A percentile compares a stretch with the other conserved stretches of the same genome.
phyloP scores from a whole-genome alignment of 2,888 invertebrate species.

The Cephus pygmeus region DNA sequence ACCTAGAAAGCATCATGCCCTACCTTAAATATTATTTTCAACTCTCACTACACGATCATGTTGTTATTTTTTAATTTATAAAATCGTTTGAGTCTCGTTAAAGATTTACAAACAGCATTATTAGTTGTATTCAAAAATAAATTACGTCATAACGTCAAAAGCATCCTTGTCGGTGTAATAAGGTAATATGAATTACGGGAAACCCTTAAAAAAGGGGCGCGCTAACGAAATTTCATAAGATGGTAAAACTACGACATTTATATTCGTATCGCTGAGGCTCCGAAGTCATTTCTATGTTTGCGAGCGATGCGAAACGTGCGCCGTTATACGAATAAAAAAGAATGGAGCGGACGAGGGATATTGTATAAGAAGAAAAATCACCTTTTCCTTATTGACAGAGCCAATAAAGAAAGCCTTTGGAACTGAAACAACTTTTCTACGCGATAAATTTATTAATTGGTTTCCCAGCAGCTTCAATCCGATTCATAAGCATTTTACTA shows the following conservation, averaged over 20 bases:
- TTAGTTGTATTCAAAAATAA: not conserved
- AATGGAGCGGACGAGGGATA: not conserved
- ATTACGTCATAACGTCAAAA: not conserved
- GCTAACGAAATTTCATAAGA: not conserved
- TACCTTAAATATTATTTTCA: not conserved
- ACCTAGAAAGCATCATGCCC: not conserved
- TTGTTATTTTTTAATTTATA: no score
- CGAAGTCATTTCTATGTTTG: not conserved
- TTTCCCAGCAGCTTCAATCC: not conserved
- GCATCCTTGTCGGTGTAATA: not conserved
- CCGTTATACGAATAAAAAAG: not conserved
- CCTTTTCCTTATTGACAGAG: not conserved
- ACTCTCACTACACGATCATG: no score
- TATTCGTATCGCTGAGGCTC: not conserved
- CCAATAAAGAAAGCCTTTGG: not conserved
- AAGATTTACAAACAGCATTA: not conserved
- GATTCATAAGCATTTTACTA: not conserved
- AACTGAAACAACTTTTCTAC: not conserved
- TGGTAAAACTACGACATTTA: not conserved
- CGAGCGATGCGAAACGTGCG: not conserved
- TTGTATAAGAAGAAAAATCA: not conserved
- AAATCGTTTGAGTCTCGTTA: not conserved
- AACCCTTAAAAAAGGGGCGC: not conserved
- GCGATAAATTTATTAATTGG: not conserved
- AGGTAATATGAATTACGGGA: not conserved